phyloP scores from a whole-genome alignment of 2,888 invertebrate species.

The Bedellia somnulentella region DNA sequence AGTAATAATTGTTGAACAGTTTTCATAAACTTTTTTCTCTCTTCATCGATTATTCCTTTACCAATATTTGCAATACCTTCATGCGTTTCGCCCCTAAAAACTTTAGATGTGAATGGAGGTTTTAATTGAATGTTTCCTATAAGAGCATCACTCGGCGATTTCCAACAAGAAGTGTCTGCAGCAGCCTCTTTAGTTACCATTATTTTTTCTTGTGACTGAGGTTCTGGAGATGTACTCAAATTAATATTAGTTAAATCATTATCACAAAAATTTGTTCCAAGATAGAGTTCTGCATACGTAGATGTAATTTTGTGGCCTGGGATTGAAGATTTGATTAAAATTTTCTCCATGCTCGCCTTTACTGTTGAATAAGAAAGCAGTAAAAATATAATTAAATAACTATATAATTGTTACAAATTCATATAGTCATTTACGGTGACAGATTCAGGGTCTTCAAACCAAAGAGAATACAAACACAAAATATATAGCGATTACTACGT shows the following conservation, averaged over 20 bases:
- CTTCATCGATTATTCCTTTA: constrained; percentile 23
- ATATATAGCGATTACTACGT: no score
- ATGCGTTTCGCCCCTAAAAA: constrained; percentile 38
- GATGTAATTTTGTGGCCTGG: constrained; percentile 28
- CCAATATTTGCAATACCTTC: constrained; percentile 42
- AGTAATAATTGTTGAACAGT: constrained; percentile 18
- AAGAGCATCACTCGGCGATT: constrained; percentile 42
- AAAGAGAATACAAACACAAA: no score
- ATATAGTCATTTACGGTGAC: no score
- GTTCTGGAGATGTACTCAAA: no score
- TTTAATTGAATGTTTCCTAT: constrained; percentile 31
- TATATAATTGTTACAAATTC: no score
- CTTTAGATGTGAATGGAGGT: constrained; percentile 48
- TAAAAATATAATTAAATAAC: no score
- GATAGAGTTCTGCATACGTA: constrained; percentile 36
- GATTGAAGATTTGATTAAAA: constrained; percentile 17
- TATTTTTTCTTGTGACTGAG: no score
- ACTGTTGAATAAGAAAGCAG: no score
- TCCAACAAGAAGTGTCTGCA: no score
- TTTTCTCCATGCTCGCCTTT: constrained; percentile 18
- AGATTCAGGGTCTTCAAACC: no score
- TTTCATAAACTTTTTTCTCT: constrained; percentile 21
- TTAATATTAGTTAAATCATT: no score
- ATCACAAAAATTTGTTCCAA: constrained; percentile 22
- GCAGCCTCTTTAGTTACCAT: no score